phyloP scores from a whole-genome alignment of 2,113 vertebrate species.

The Myanophis thanlyinensis region DNA sequence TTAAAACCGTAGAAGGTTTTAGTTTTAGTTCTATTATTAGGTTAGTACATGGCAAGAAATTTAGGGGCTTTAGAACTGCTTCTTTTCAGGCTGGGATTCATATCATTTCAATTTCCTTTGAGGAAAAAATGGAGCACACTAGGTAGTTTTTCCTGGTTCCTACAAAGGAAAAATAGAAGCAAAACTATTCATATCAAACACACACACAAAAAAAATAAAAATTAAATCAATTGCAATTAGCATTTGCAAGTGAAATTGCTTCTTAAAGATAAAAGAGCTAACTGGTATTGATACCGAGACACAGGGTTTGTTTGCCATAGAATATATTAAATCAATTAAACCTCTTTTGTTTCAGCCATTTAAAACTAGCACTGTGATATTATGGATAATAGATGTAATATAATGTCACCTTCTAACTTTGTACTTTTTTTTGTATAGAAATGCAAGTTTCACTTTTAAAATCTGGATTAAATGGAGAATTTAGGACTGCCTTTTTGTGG shows the following conservation, averaged over 20 bases:
- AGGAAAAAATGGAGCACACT: slow-evolving; percentile 40
- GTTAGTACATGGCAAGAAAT: slow-evolving; percentile 59
- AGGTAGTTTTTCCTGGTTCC: not conserved
- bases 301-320: slow-evolving; percentile 52
- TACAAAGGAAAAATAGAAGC: slow-evolving; percentile 24
- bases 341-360: slow-evolving; percentile 65
- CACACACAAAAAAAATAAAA: not conserved
- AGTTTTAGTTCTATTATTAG: slow-evolving; percentile 42
- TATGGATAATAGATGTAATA: slow-evolving; percentile 69
- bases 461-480: slow-evolving; percentile 18
- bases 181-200: not conserved
- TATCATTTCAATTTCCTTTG: slow-evolving; percentile 55
- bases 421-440: slow-evolving; percentile 67
- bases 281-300: slow-evolving; percentile 42
- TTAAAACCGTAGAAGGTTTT: slow-evolving; percentile 59
- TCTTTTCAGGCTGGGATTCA: slow-evolving; percentile 65
- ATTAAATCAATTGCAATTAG: slow-evolving; percentile 50
- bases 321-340: slow-evolving; percentile 58
- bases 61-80: slow-evolving; percentile 70
- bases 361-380: slow-evolving; percentile 73
- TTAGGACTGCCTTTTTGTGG: not conserved
- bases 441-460: slow-evolving; percentile 44
- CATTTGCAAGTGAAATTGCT: slow-evolving; percentile 47
- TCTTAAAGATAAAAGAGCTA: slow-evolving; percentile 48
- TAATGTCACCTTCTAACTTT: slow-evolving; percentile 67